phyloP scores from a whole-genome alignment of 2,113 vertebrate species.

The Muntiacus muntjak region DNA sequence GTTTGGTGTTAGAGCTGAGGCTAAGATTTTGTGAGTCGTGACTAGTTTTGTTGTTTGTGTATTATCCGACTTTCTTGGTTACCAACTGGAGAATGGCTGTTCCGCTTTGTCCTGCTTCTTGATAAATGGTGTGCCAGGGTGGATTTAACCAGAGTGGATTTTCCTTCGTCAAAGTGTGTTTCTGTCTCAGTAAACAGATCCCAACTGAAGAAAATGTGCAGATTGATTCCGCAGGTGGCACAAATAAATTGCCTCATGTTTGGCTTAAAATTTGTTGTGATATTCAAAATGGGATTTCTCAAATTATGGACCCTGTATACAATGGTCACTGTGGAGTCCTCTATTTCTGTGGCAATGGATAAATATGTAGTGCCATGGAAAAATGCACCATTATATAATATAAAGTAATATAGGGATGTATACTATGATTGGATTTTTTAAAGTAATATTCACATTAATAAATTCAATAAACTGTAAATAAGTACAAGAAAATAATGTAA shows the following conservation, averaged over 20 bases:
- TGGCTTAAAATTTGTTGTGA: background rate
- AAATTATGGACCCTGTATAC: background rate
- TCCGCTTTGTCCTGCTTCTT: background rate
- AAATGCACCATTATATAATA: background rate
- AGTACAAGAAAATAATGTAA: background rate
- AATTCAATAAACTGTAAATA: background rate
- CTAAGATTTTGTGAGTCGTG: background rate
- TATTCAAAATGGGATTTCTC: background rate
- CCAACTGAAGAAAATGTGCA: background rate
- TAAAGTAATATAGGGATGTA: background rate
- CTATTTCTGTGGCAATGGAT: background rate
- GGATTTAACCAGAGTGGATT: background rate
- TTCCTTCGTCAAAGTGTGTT: background rate
- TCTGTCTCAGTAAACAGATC: background rate
- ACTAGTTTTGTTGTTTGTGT: background rate
- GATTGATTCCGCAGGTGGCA: background rate
- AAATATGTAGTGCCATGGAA: background rate
- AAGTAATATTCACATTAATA: background rate
- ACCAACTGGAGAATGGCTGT: background rate
- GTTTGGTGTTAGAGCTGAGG: background rate
- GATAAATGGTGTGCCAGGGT: too few relatives aligned
- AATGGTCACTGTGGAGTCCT: background rate
- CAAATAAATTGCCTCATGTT: background rate
- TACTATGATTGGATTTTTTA: background rate
- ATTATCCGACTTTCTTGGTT: background rate